Evolutionary conservation across 2,113 vertebrate genomes (phyloP), one percentile per base, ranked within the genome.

Genomic region (Oreochromis niloticus): DNA sequence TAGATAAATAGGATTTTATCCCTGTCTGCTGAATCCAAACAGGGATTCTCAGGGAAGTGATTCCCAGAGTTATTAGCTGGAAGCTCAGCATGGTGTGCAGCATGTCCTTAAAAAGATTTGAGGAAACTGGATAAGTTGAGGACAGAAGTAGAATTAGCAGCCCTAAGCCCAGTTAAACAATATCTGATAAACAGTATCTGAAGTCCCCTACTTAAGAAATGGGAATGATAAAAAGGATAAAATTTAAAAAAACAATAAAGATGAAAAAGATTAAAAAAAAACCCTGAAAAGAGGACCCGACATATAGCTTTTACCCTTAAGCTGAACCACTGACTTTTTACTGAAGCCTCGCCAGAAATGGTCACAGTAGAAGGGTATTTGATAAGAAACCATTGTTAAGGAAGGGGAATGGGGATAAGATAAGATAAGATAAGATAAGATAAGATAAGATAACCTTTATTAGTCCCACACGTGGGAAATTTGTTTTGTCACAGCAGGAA

Each of bases 211-310:
- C 10, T 13, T 39, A 66, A 66, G 61, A 66, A 66, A 66, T 34
- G 30, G 57, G 32, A 34, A 63, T 19, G 30, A 63, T 34, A 6
- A 63, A 63, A 63, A 63, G 9, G 9, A 63, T 19, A 7, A 56
- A 12, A 24, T 13, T 1, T 0, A 2, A 0, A 30, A 7, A 4
- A 1, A 3, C 3, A 22, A 19, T 0, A 19, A 27, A 22, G 11
- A 9, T 6, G 39, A 13, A 4, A 16, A 24, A 6, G 2, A 43
- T 16, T 17, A 73, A 43, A 43, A 71, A 43, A 30, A 30, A 30
- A 4, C 30, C 36, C 39, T 6, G 13, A 17, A 46, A 73, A 43
- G 8, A 27, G 22, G 8, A 73, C 68, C 22, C 1, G 1, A 46
- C 22, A 39, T 24, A 73, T 9, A 24, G 36, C 39, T 71, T 41